Percentiles rank a stretch among this genome's conserved stretches.
These are phyloP conservation scores for Drosophila antonietae DNA, from an alignment of 2,888 invertebrate species.

Conservation along the genomic window DNA sequence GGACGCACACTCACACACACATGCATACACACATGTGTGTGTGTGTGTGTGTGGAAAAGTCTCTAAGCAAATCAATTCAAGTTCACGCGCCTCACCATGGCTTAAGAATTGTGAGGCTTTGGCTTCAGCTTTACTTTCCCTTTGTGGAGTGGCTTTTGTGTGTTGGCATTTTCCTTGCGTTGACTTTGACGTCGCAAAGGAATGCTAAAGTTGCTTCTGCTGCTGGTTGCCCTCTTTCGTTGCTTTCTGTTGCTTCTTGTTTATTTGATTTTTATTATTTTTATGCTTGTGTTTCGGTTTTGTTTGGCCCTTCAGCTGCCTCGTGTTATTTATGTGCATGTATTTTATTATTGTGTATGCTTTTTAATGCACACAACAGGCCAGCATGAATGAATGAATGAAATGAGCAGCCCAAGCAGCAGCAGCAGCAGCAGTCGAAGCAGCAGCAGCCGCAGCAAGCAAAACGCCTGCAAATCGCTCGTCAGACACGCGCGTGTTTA, in stretches of 20 bases:
- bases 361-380: slow-evolving; percentile 45
- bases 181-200: slow-evolving; percentile 41
- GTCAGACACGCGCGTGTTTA: slow-evolving; percentile 67
- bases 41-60: slow-evolving; percentile 22
- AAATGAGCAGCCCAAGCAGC: slow-evolving; percentile 6
- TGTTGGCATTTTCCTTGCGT: slow-evolving; percentile 35
- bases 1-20: not conserved
- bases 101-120: slow-evolving; percentile 48
- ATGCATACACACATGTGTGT: not conserved
- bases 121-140: slow-evolving; percentile 40
- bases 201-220: slow-evolving; percentile 45
- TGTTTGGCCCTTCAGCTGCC: slow-evolving; percentile 41
- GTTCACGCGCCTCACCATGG: slow-evolving; percentile 67
- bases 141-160: slow-evolving; percentile 35
- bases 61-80: slow-evolving; percentile 78
- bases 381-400: not conserved
- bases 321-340: slow-evolving; percentile 73
- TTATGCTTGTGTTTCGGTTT: slow-evolving; percentile 37
- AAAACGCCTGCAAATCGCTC: slow-evolving; percentile 69
- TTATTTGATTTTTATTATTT: slow-evolving; percentile 77
- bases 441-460: slow-evolving; percentile 29
- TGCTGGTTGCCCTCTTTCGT: slow-evolving; percentile 40
- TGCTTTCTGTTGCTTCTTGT: not conserved
- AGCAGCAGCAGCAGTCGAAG: slow-evolving; percentile 19
- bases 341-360: slow-evolving; percentile 64